Evolutionary conservation across 2,797 vertebrate genomes (phyloP).

Genomic region (Heterohyrax brucei): DNA sequence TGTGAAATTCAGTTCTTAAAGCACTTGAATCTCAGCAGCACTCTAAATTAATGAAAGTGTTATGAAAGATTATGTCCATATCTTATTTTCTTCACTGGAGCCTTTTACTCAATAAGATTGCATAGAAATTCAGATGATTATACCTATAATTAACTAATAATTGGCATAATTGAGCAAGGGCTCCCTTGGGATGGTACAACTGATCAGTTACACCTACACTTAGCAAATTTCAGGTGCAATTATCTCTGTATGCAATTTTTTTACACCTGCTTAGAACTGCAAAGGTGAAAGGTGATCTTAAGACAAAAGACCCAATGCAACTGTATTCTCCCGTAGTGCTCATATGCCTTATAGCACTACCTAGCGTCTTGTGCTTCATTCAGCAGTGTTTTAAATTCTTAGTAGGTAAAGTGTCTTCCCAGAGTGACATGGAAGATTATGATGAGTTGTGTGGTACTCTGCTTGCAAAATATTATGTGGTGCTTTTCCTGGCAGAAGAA

Average conservation of each 20-base stretch:
- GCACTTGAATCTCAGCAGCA: background rate
- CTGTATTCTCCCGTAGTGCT: background rate
- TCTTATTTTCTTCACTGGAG: constrained; percentile 56
- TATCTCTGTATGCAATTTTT: constrained; percentile 51
- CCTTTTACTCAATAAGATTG: constrained; percentile 64
- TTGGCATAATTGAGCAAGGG: constrained; percentile 70
- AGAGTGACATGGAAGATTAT: background rate
- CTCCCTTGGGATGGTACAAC: constrained; percentile 36
- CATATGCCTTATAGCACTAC: background rate
- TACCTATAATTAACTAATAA: constrained; percentile 79
- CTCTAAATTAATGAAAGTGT: constrained; percentile 15
- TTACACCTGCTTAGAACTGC: constrained; percentile 75
- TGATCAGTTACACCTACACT: constrained; percentile 72
- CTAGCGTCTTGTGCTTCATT: background rate
- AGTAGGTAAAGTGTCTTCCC: constrained; percentile 3
- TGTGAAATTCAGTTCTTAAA: constrained; percentile 53
- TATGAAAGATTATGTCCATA: constrained; percentile 49
- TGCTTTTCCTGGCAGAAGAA: background rate
- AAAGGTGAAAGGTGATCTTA: constrained; percentile 43
- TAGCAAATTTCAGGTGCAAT: constrained; percentile 73
- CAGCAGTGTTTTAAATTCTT: constrained; percentile 38
- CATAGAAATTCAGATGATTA: constrained; percentile 71
- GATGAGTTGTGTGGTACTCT: background rate
- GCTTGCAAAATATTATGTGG: constrained; percentile 50
- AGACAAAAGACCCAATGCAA: background rate